Conservation (phyloP, 1,140 invertebrate species). For the Acromyrmex echinatior region DNA sequence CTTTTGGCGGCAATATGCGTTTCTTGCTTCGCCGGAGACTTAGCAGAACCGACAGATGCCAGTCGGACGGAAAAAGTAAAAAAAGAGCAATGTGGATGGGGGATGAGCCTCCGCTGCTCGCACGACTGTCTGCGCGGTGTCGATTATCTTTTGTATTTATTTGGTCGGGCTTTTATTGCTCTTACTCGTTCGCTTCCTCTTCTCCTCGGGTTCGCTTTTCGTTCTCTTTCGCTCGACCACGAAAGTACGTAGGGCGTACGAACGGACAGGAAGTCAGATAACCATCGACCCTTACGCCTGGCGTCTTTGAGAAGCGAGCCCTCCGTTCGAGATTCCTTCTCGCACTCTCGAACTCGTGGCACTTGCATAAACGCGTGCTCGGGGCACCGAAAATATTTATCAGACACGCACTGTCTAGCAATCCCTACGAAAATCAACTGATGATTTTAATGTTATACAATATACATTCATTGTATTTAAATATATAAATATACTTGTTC, state of each 20-base stretch:
- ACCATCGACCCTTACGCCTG: slow-evolving; percentile 77
- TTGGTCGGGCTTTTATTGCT: slow-evolving; percentile 68
- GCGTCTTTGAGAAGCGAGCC: slow-evolving; percentile 72
- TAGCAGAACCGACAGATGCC: slow-evolving; percentile 77
- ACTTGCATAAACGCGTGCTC: slow-evolving; percentile 41
- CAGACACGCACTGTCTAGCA: slow-evolving; percentile 16
- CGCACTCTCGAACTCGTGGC: slow-evolving; percentile 44
- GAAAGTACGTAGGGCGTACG: slow-evolving; percentile 69
- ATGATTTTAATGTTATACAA: slow-evolving; percentile 8
- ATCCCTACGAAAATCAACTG: background rate
- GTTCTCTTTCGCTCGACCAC: slow-evolving; percentile 59
- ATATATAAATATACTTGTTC: background rate
- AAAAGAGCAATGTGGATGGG: slow-evolving; percentile 39
- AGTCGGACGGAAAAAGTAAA: slow-evolving; percentile 56
- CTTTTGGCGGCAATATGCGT: slow-evolving; percentile 51
- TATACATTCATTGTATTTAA: background rate
- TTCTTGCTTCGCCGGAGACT: slow-evolving; percentile 52
- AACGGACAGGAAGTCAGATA: slow-evolving; percentile 79
- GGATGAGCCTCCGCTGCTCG: slow-evolving; percentile 49
- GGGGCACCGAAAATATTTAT: slow-evolving; percentile 60
- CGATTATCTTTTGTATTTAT: slow-evolving; percentile 78
- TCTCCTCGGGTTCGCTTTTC: slow-evolving; percentile 29
- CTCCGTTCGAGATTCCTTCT: slow-evolving; percentile 66
- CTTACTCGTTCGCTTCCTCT: slow-evolving; percentile 44
- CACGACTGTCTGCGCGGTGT: slow-evolving; percentile 67